Evolutionary conservation across 2,888 invertebrate genomes (phyloP).

Genomic region (Tetramorium bicarinatum): DNA sequence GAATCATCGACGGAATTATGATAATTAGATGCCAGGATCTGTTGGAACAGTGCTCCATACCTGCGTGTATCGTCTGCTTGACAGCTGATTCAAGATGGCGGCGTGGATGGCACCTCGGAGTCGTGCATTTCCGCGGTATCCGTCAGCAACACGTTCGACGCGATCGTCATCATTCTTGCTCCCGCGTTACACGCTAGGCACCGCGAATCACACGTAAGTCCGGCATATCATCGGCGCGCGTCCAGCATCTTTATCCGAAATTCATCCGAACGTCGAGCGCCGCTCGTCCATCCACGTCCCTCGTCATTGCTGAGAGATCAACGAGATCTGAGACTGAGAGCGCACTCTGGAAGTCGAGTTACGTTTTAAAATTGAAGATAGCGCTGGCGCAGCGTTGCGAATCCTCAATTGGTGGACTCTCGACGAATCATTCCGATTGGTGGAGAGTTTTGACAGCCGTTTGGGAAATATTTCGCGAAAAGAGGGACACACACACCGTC

Average conservation of each 20-base stretch:
- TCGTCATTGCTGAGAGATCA: slow-evolving; percentile 70
- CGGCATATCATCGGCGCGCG: slow-evolving; percentile 32
- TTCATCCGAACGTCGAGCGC: slow-evolving; percentile 65
- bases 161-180: slow-evolving; percentile 41
- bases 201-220: slow-evolving; percentile 18
- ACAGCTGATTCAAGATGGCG: slow-evolving; percentile 79
- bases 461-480: background rate
- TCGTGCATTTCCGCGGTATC: slow-evolving; percentile 58
- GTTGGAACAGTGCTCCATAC: slow-evolving; percentile 65
- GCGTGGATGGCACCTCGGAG: slow-evolving; percentile 60
- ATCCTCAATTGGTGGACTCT: background rate
- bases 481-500: too few relatives aligned
- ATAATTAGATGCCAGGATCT: background rate
- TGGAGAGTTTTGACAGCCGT: background rate
- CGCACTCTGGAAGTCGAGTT: background rate
- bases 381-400: background rate
- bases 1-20: slow-evolving; percentile 6
- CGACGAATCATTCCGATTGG: background rate
- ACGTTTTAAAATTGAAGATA: background rate
- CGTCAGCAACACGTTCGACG: slow-evolving; percentile 48
- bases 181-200: slow-evolving; percentile 65
- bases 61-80: slow-evolving; percentile 81
- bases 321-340: background rate
- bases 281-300: slow-evolving; percentile 68
- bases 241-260: slow-evolving; percentile 50